Conservation (phyloP, 2,888 invertebrate species). For the Autographa gamma region DNA sequence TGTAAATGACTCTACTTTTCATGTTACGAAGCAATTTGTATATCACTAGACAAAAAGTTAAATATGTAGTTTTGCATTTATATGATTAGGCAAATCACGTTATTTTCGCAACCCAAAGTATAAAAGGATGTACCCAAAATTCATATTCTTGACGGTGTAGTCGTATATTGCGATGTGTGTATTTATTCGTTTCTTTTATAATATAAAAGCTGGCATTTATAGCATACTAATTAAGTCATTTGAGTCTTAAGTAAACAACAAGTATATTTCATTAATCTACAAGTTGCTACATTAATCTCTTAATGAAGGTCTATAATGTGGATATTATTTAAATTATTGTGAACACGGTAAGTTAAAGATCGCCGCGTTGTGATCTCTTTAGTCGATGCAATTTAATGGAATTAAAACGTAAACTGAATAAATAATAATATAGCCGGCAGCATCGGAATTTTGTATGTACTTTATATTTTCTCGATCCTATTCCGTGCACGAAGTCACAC, state of each 20-base stretch:
- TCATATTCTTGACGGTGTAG: not conserved
- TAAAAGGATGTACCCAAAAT: not conserved
- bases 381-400: slow-evolving; percentile 32
- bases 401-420: slow-evolving; percentile 42
- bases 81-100: no score
- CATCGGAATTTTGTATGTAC: slow-evolving; percentile 12
- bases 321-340: not conserved
- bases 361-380: slow-evolving; percentile 15
- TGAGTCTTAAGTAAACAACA: not conserved
- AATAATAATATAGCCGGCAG: slow-evolving; percentile 35
- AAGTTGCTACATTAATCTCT: slow-evolving; percentile 23
- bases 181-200: not conserved
- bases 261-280: not conserved
- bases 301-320: slow-evolving; percentile 13
- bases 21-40: no score
- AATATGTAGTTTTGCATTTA: no score
- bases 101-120: no score
- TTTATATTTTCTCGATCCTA: slow-evolving; percentile 32
- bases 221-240: slow-evolving; percentile 5
- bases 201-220: not conserved
- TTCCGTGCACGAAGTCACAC: slow-evolving; percentile 41
- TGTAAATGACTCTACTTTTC: no score
- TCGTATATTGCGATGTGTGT: not conserved
- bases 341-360: slow-evolving; percentile 9
- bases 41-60: no score